Base-by-base conservation (phyloP, 2,797 vertebrate species). In the Pagetopsis macropterus region DNA sequence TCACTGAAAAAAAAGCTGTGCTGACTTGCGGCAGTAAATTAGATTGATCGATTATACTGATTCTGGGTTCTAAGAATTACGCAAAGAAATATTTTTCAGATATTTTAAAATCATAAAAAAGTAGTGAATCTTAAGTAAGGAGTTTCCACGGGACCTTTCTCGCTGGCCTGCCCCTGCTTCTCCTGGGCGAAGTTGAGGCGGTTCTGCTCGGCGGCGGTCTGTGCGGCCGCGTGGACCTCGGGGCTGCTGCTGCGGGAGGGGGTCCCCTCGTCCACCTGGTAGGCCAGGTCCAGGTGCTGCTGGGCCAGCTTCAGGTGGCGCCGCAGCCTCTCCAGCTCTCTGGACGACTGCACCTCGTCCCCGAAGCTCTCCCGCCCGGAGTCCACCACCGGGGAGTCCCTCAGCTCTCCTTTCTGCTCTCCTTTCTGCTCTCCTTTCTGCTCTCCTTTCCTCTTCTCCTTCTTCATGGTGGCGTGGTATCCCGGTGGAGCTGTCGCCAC, bases 161-260 rank as follows among this genome's bases (percentile, higher is more conserved):
- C 95, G 0, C 93, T 94, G 2, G 88, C 6, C 0, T 92, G 79
- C 0, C 89, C 94, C 60, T 95, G 95, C 69, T 96, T 96, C 73
- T 98, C 96, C 0, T 97, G 96, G 6, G 96, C 96, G 0, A 95
- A 92, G 90, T 97, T 98, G 60, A 97, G 95, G 49, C 95, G 94
- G 91, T 97, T 98, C 94, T 98, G 97, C 85, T 96, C 95, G 0
- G 93, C 94, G 0, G 96, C 94, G 0, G 94, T 94, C 82, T 90
- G 88, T 1, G 81, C 86, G 0, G 70, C 21, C 6, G 94, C 92
- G 7, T 95, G 95, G 68, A 94, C 94, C 89, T 96, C 96, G 0
- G 96, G 96, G 83, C 95, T 96, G 92, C 94, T 96, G 89, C 95
- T 96, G 3, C 94, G 86, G 0, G 95, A 92, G 2, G 93, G 92